Percentiles rank a stretch among this genome's conserved stretches.
phyloP scores from a whole-genome alignment of 2,888 invertebrate species.

The Lasioglossum figueresi region DNA sequence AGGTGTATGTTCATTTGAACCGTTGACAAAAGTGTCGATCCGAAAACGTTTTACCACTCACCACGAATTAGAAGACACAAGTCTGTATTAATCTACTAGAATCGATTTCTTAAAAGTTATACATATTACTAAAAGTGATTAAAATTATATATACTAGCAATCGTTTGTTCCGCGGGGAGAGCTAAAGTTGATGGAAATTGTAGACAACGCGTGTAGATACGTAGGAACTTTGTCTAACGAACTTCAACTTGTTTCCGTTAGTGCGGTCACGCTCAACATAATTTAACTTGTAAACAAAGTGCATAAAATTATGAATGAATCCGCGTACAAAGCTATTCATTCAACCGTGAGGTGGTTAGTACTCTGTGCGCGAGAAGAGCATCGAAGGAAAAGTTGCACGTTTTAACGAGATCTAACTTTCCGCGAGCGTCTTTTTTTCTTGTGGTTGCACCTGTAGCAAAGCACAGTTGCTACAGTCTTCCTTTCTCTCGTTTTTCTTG shows the following conservation, averaged over 20 bases:
- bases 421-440: not conserved
- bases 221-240: not conserved
- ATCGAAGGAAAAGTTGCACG: not conserved
- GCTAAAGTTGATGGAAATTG: not conserved
- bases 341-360: slow-evolving; percentile 15
- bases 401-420: slow-evolving; percentile 27
- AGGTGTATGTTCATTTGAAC: not conserved
- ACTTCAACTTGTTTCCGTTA: not conserved
- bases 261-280: not conserved
- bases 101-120: not conserved
- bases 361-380: not conserved
- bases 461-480: not conserved
- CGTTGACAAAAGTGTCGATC: too few relatives aligned
- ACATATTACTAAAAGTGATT: too few relatives aligned
- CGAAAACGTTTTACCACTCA: too few relatives aligned
- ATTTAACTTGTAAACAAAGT: not conserved
- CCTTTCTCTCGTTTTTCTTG: not conserved
- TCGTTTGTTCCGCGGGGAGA: not conserved
- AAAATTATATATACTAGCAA: not conserved
- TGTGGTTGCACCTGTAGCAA: not conserved
- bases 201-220: not conserved
- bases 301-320: slow-evolving; percentile 20
- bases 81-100: not conserved
- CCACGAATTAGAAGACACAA: too few relatives aligned
- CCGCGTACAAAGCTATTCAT: slow-evolving; percentile 4